Base-by-base conservation (phyloP, 2,888 invertebrate genomes). In the Nysson spinosus region DNA sequence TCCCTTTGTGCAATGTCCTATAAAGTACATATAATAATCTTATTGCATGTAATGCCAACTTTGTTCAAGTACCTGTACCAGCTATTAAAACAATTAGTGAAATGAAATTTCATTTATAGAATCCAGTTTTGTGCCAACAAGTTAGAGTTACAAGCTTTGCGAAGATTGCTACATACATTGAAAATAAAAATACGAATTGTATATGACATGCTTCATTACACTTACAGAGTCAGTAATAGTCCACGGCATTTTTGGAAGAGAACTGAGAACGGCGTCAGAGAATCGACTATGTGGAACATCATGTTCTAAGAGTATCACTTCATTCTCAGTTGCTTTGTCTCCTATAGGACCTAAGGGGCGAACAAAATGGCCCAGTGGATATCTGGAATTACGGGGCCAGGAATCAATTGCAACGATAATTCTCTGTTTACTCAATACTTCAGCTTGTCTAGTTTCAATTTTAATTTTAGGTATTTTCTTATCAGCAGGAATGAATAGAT, bases 271-370 rank as follows among this genome's bases (percentile, higher is more conserved):
- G 24, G 95, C 94, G 78, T 97, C 96, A 0, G 98, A 97, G 88
- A 99, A 99, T 72, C 95, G 92, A 72, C 95, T 95, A 84, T 99
- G 98, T 0, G 98, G 99, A 1, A 99, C 95, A 87, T 99, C 99
- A 84, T 99, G 98, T 82, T 99, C 99, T 62, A 99, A 86, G 1
- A 99, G 89, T 32, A 99, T 91, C 5, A 97, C 98, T 88, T 98
- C 98, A 85, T 99, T 99, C 88, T 99, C 99, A 0, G 99, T 97
- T 9, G 94, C 92, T 83, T 96, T 96, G 83, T 98, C 95, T 17
- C 99, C 99, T 62, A 98, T 93, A 44, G 92, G 92, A 11, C 99
- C 99, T 4, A 99, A 89, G 0, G 95, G 94, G 69, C 97, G 90
- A 0, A 99, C 97, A 88, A 98, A 98, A 88, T 99, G 99, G 1